A percentile compares a stretch with the other conserved stretches of the same genome.
Evolutionary conservation across 2,888 invertebrate genomes (phyloP).

Genomic region (Agrochola lota): DNA sequence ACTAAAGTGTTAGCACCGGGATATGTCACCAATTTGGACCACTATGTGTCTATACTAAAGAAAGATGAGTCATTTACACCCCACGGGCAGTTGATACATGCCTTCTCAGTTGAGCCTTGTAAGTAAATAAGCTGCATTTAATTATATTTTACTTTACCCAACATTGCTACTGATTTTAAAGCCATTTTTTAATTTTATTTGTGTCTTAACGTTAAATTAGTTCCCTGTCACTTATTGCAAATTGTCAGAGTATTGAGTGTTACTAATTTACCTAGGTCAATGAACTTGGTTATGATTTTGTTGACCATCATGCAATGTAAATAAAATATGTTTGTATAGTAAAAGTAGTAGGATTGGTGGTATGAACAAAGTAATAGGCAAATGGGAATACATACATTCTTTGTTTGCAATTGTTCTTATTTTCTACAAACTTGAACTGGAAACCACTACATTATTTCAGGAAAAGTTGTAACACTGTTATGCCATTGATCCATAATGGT

Average conservation of each 20-base stretch:
- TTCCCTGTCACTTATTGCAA: constrained; percentile 15
- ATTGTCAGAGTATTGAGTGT: constrained; percentile 8
- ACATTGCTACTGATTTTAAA: neutral
- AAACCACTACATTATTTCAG: neutral
- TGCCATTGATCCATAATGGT: neutral
- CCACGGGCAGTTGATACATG: constrained; percentile 92
- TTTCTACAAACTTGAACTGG: neutral
- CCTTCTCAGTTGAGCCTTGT: constrained; percentile 89
- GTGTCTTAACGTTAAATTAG: neutral
- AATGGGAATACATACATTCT: constrained; percentile 3
- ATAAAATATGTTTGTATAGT: constrained; percentile 4
- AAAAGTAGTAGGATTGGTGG: neutral
- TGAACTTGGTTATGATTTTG: constrained; percentile 23
- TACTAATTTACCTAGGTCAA: constrained; percentile 12
- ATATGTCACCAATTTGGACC: constrained; percentile 93
- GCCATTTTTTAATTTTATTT: neutral
- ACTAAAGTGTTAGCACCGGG: constrained; percentile 93
- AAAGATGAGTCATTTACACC: constrained; percentile 95
- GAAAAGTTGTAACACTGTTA: neutral
- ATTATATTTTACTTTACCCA: neutral
- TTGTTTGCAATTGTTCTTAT: neutral
- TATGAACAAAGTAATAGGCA: neutral
- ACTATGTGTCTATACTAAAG: constrained; percentile 92
- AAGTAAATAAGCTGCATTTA: constrained; percentile 65
- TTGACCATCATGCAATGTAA: constrained; percentile 20